Base-by-base conservation (phyloP, 2,797 vertebrate genomes). In the Sebastes kiyomatsui region DNA sequence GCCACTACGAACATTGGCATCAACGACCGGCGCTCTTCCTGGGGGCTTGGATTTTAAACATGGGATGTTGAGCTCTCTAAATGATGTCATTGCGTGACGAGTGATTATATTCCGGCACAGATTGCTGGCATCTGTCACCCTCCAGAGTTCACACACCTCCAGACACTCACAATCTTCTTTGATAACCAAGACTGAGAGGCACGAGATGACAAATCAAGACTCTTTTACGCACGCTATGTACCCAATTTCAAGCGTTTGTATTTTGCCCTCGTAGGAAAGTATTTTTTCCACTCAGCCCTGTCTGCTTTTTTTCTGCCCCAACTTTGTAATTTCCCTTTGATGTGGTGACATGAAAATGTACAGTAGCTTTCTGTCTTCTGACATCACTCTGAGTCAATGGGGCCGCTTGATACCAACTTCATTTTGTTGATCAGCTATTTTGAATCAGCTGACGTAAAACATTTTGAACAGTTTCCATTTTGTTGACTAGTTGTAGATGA, bases 141-240 rank as follows among this genome's bases (percentile, higher is more conserved):
- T 30, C n/a, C 75, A 69, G 16, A 72, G 79, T 88, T 92, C 88
- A 77, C 90, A 92, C 89, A 77, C 87, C 90, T 54, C 70, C 87
- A 64, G 59, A 80, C 64, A 59, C 78, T 83, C 55, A 20, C 71
- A 42, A n/a, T 55, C 27, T 9, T 49, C 72, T 89, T 86, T 90
- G 85, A 91, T 83, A 82, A 81, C 54, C n/a, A 75, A 80, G 20
- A 74, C 75, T 9, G 80, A 92, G 66, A 92, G 10, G 5, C 69
- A 18, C 6, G 4, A 65, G 84, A 92, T 93, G 87, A 92, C 89
- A 80, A 82, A 90, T 14, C 52, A 16, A 81, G 32, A 88, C 46
- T 64, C 25, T 73, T 65, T 27, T 61, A 79, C 25, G 76, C 93
- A 92, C 86, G 86, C 90, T 55, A 93, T 91, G 84, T 67, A 67